Evolutionary conservation across 2,797 vertebrate genomes (phyloP).

Genomic region (Lepidocolaptes lacrymiger): DNA sequence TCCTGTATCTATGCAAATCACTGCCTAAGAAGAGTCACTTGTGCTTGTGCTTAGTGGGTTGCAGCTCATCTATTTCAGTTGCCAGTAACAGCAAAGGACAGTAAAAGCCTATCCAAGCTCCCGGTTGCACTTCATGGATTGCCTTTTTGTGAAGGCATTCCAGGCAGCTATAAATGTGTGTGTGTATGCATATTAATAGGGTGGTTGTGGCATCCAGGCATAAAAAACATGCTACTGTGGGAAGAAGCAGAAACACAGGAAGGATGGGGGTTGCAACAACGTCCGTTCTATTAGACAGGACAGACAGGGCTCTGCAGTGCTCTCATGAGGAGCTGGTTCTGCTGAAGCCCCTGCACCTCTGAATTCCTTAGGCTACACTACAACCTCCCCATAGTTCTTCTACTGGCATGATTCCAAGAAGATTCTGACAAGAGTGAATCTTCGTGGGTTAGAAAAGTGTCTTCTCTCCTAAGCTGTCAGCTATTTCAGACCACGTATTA

Average conservation of each 20-base stretch:
- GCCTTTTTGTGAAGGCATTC: not conserved
- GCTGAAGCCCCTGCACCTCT: not conserved
- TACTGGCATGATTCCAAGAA: not conserved
- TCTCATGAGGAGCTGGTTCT: not conserved
- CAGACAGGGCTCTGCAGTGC: not conserved
- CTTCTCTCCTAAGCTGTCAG: not conserved
- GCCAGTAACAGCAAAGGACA: not conserved
- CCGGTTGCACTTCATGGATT: not conserved
- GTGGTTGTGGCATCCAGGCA: not conserved
- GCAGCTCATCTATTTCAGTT: conserved; percentile 3
- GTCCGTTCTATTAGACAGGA: not conserved
- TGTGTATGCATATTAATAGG: not conserved
- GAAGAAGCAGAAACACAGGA: not conserved
- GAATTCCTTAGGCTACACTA: not conserved
- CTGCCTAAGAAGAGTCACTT: not conserved
- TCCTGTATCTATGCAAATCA: not conserved
- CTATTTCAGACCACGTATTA: not conserved
- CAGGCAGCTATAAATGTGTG: not conserved
- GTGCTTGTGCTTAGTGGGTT: not conserved
- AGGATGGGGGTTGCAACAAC: not conserved
- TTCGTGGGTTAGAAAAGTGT: not conserved
- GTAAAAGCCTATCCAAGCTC: not conserved
- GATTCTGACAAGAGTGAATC: not conserved
- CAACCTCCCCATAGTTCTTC: not conserved
- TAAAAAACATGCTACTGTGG: not conserved